These are phyloP conservation scores for Acinonyx jubatus DNA, from an alignment of 2,113 vertebrate genomes.

Conservation along the genomic window DNA sequence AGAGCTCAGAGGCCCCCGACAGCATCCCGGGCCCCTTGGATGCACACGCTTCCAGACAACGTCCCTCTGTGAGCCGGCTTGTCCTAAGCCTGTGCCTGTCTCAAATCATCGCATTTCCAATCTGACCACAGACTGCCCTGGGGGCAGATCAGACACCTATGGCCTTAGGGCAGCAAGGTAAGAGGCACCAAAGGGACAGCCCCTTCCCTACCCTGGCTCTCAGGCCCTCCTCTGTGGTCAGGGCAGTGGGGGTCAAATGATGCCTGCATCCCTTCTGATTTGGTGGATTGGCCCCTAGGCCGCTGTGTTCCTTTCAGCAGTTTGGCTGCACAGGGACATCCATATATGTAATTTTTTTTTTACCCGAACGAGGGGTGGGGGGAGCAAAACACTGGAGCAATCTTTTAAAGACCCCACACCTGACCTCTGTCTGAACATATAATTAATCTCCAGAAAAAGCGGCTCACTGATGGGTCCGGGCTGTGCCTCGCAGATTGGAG, in stretches of 20 bases:
- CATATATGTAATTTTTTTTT: not conserved
- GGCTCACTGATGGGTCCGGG: constrained; percentile 63
- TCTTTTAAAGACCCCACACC: constrained; percentile 64
- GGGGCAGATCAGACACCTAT: not conserved
- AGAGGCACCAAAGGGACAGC: not conserved
- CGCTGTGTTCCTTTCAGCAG: not conserved
- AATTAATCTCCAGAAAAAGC: constrained; percentile 79
- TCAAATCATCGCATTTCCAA: not conserved
- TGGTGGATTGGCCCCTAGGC: not conserved
- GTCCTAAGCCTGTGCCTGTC: not conserved
- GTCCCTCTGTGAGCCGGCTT: not conserved
- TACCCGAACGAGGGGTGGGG: not conserved
- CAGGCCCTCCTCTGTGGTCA: not conserved
- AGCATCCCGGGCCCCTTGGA: not conserved
- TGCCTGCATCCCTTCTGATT: not conserved
- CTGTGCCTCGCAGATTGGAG: constrained; percentile 34
- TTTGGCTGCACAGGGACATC: not conserved
- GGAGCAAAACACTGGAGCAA: constrained; percentile 36
- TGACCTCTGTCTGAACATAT: constrained; percentile 75
- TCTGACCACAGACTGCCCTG: not conserved
- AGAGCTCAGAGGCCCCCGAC: not conserved
- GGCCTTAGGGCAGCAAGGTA: not conserved
- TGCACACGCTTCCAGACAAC: not conserved
- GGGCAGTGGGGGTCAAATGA: not conserved
- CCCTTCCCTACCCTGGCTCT: not conserved